A percentile compares a stretch with the other conserved stretches of the same genome.
Conservation (phyloP, 2,888 invertebrate genomes). For the Autographa pulchrina region DNA sequence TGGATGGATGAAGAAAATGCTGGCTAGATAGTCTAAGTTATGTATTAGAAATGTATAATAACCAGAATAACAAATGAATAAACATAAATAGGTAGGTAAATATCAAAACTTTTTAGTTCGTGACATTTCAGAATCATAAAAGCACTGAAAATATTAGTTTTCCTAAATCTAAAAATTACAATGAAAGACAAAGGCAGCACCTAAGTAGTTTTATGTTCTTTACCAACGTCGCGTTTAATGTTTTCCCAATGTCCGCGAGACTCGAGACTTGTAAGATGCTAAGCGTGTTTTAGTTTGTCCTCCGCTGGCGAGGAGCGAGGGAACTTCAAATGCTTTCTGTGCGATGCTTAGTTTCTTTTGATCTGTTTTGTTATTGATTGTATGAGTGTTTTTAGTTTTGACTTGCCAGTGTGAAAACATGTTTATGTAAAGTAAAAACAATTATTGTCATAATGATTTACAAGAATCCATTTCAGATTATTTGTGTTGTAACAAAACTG, state of each 20-base stretch:
- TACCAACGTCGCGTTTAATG: slow-evolving; percentile 8
- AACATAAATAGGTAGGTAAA: no score
- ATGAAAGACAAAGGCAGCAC: slow-evolving; percentile 18
- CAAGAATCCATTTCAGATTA: no score
- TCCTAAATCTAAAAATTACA: neutral
- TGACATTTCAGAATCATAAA: no score
- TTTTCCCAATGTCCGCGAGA: slow-evolving; percentile 36
- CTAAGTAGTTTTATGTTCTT: slow-evolving; percentile 31
- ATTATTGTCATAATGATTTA: no score
- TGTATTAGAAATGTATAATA: no score
- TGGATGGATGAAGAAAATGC: no score
- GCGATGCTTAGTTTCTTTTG: slow-evolving; percentile 38
- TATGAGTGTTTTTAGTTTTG: slow-evolving; percentile 17
- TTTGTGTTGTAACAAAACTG: no score
- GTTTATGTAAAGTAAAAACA: neutral
- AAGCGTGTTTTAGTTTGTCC: slow-evolving; percentile 44
- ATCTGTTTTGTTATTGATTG: slow-evolving; percentile 50
- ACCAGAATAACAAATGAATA: no score
- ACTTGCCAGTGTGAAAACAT: neutral
- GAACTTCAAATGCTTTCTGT: slow-evolving; percentile 34
- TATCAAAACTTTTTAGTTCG: no score
- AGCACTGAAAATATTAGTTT: neutral
- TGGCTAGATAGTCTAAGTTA: no score
- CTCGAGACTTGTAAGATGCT: slow-evolving; percentile 43
- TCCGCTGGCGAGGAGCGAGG: slow-evolving; percentile 3